phyloP scores from a whole-genome alignment of 2,797 vertebrate species.

The Rhincodon typus region DNA sequence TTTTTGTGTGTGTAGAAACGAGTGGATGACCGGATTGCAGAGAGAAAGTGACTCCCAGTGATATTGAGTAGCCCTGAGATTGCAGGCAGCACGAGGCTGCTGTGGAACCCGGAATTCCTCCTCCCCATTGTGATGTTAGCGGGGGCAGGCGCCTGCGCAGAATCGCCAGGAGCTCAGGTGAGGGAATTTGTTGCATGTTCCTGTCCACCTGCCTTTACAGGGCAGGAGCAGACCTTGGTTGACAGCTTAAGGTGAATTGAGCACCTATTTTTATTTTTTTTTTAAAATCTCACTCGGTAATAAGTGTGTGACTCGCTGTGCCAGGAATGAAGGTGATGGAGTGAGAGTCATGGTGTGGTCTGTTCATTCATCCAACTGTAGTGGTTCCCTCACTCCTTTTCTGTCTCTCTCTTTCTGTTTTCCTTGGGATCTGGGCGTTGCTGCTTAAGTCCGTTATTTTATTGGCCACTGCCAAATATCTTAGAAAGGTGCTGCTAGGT shows the following conservation, averaged over 20 bases:
- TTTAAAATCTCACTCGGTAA: neutral
- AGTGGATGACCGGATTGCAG: neutral
- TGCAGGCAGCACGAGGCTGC: neutral
- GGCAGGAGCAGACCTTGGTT: neutral
- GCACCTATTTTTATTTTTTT: neutral
- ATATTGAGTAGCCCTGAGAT: accelerated
- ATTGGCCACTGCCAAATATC: neutral
- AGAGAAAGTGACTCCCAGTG: neutral
- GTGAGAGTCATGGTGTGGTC: neutral
- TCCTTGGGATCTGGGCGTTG: neutral
- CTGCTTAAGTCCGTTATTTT: neutral
- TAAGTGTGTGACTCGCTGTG: no score
- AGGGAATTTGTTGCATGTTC: neutral
- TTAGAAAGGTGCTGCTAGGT: neutral
- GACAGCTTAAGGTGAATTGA: neutral
- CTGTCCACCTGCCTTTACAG: neutral
- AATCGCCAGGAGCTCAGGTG: neutral
- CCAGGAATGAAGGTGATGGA: neutral
- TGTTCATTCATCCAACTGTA: neutral
- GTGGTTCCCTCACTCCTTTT: neutral
- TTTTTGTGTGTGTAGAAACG: no score
- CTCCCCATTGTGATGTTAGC: neutral
- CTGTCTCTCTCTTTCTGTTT: neutral
- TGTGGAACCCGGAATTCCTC: neutral
- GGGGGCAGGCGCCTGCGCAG: neutral